Percentiles rank a stretch among this genome's conserved stretches.
These are phyloP conservation scores for Turdus rufiventris DNA, from an alignment of 2,113 vertebrate genomes.

Conservation along the genomic window DNA sequence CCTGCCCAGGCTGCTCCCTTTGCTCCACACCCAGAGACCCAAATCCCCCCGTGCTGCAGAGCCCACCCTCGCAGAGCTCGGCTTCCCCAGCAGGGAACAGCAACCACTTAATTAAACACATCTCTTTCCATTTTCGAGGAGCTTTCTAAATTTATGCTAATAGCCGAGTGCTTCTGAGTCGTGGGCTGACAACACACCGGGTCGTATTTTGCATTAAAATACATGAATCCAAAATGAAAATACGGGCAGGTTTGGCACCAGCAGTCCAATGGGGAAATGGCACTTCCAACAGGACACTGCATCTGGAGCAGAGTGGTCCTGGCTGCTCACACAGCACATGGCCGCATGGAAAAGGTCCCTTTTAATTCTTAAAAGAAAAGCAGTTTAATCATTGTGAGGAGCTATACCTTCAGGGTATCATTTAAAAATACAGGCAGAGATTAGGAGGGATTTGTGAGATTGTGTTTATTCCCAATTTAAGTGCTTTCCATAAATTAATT, in stretches of 20 bases:
- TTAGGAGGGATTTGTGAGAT: conserved; percentile 66
- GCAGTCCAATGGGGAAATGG: neutral
- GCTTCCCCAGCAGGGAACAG: neutral
- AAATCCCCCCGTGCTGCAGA: accelerated
- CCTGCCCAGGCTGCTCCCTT: neutral
- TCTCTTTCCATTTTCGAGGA: neutral
- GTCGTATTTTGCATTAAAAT: neutral
- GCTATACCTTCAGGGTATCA: conserved; percentile 42
- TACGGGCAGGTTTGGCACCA: neutral
- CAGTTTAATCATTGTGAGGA: conserved; percentile 58
- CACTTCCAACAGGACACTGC: neutral
- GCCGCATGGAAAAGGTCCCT: neutral
- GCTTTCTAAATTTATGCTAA: neutral
- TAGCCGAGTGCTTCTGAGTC: neutral
- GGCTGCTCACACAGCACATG: neutral
- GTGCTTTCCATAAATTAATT: conserved; percentile 73
- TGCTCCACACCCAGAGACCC: neutral
- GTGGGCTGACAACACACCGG: neutral
- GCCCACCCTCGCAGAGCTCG: neutral
- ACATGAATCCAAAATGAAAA: neutral
- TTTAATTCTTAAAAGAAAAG: conserved; percentile 56
- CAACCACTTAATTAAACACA: neutral
- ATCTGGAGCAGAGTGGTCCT: neutral
- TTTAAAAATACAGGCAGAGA: conserved; percentile 60
- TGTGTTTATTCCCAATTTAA: conserved; percentile 68